phyloP scores from a whole-genome alignment of 2,113 vertebrate genomes.

The Nyctereutes procyonoides region DNA sequence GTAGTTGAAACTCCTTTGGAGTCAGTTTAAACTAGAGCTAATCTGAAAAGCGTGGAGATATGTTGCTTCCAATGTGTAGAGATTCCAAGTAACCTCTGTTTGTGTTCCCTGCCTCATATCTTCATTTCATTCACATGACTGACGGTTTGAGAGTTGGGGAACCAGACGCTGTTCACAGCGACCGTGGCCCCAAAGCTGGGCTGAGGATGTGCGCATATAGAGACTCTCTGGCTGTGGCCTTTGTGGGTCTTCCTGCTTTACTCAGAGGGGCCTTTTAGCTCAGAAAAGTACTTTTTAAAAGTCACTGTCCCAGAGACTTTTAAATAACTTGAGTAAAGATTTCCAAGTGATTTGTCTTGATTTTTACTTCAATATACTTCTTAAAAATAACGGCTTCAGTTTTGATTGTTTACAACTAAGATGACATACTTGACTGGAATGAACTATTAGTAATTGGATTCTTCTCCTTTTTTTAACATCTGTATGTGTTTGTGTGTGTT shows the following conservation, averaged over 20 bases:
- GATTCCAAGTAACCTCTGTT: not conserved
- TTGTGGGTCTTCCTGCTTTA: not conserved
- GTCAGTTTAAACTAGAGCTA: slow-evolving; percentile 20
- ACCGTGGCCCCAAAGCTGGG: not conserved
- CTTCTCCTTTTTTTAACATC: slow-evolving; percentile 38
- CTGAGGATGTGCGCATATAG: not conserved
- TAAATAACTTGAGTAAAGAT: slow-evolving; percentile 30
- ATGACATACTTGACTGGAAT: slow-evolving; percentile 10
- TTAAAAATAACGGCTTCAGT: slow-evolving; percentile 44
- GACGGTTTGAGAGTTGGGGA: not conserved
- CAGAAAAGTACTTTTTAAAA: not conserved
- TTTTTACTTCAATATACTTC: slow-evolving; percentile 48
- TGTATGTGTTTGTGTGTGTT: not conserved
- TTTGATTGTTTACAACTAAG: slow-evolving; percentile 48
- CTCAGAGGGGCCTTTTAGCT: not conserved
- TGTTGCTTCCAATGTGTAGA: slow-evolving; percentile 29
- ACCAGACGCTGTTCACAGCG: not conserved
- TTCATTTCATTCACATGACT: slow-evolving; percentile 37
- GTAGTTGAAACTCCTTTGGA: slow-evolving; percentile 36
- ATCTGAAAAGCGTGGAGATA: not conserved
- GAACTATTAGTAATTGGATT: slow-evolving; percentile 52
- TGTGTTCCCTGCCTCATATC: not conserved
- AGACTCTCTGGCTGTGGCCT: not conserved
- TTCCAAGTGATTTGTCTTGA: slow-evolving; percentile 1
- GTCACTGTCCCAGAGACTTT: not conserved